Evolutionary conservation across 2,888 invertebrate species (phyloP).

Genomic region (Mactromeris polynyma): DNA sequence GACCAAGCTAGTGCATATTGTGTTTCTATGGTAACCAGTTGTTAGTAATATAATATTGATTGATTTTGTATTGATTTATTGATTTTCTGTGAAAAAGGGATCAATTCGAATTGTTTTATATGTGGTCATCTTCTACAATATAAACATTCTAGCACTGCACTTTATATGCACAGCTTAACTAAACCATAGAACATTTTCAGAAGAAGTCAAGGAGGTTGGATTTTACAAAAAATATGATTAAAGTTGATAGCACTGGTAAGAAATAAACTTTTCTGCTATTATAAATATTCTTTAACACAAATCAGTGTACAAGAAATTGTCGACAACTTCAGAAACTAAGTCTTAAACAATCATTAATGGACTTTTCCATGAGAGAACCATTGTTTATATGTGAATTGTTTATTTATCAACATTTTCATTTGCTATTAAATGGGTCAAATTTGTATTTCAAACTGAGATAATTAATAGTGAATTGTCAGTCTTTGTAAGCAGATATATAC

Average conservation of each 20-base stretch:
- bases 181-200: neutral
- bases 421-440: too few relatives aligned
- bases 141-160: neutral
- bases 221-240: slow-evolving; percentile 14
- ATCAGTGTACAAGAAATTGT: too few relatives aligned
- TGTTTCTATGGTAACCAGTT: neutral
- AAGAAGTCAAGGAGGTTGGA: neutral
- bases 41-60: neutral
- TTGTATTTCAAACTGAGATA: too few relatives aligned
- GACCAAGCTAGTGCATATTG: neutral
- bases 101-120: neutral
- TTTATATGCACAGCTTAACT: neutral
- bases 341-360: too few relatives aligned
- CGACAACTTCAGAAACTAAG: too few relatives aligned
- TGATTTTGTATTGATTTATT: slow-evolving; percentile 10
- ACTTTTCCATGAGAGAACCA: too few relatives aligned
- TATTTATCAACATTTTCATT: too few relatives aligned
- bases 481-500: too few relatives aligned
- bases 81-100: neutral
- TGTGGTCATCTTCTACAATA: neutral
- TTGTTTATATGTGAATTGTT: too few relatives aligned
- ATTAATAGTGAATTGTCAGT: too few relatives aligned
- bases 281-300: neutral
- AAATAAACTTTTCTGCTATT: neutral
- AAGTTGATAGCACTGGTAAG: slow-evolving; percentile 46